Base-by-base conservation (phyloP, 2,888 invertebrate genomes). In the Hydrotaea diabolus region DNA sequence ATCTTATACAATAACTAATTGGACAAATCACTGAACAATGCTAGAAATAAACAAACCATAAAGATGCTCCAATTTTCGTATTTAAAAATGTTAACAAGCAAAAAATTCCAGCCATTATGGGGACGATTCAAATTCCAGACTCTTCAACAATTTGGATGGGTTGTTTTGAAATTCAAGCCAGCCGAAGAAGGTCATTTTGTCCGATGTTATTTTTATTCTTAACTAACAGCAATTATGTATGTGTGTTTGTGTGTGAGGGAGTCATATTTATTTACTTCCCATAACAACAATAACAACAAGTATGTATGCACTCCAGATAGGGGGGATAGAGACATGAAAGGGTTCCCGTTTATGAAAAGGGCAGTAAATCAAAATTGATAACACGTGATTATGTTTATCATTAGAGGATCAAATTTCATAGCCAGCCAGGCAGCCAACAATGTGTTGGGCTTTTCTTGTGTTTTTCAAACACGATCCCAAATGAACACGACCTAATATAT, bases 331-430 rank as follows among this genome's bases (percentile, higher is more conserved):
- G 31, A 31, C 31, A 55, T n/a, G n/a, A 75, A 49, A 53, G 55
- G 59, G 62, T 55, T 46, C 46, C 31, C 62, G 19, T 31, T 72
- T 43, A 71, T 36, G 26, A 59, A 71, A 43, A 49, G 49, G 39
- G 53, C 81, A 72, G 64, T 77, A 80, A 80, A 72, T 79, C 78
- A 79, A 81, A 86, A 82, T 85, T 77, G 62, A 72, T 78, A 83
- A 83, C 82, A 82, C 85, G 85, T 82, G 85, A 85, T 83, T 77
- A 77, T 74, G 82, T 76, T 85, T 80, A 85, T 80, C 78, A 82
- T 80, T 80, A 82, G 82, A 75, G 80, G 76, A 86, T 85, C 83
- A 85, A 78, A 66, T 83, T 78, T 80, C 82, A 72, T 77, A 36
- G 36, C 4, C 64, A 21, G 49, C 36, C 19, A 46, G 21, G n/a